Base-by-base conservation (phyloP, 2,888 invertebrate species). In the Furcula furcula region DNA sequence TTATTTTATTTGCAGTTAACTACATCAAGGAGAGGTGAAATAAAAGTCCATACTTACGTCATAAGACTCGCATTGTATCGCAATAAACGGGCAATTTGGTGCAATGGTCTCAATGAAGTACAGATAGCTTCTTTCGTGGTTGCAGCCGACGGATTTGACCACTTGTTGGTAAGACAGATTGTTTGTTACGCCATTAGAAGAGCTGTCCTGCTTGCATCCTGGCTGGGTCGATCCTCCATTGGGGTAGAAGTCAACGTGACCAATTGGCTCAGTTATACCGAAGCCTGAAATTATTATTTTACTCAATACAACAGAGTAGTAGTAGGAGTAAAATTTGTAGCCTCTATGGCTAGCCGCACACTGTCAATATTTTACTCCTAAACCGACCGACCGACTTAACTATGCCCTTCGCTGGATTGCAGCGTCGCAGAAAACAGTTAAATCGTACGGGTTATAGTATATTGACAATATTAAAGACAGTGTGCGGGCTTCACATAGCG, bases 231-330 rank as follows among this genome's bases (percentile, higher is more conserved):
- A 91, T 0, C 97, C 97, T 0, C 96, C 97, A 67, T 98, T 98
- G 0, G 97, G 97, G 71, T 93, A 98, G 79, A 97, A 97, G 75
- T 98, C 98, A 2, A 97, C 93, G 73, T 97, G 97, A 0, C 96
- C 97, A 27, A 95, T 92, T 0, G 94, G 91, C 61, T 95, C 94
- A 4, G 92, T 91, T 70, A 96, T 94, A 6, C 98, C 97, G 35
- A 97, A 90, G 32, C 92, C 92, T 90, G 66, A 3, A 54, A 40
- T 37, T n/a, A n/a, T n/a, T n/a, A n/a, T n/a, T n/a, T n/a, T n/a
- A n/a, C n/a, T n/a, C n/a, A n/a, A n/a, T n/a, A n/a, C n/a, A n/a
- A n/a, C n/a, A n/a, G n/a, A n/a, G n/a, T n/a, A n/a, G n/a, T n/a
- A n/a, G n/a, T n/a, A n/a, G n/a, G n/a, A n/a, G n/a, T n/a, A n/a